Conservation (phyloP, 2,888 invertebrate genomes). For the Drosophila anomelani region DNA sequence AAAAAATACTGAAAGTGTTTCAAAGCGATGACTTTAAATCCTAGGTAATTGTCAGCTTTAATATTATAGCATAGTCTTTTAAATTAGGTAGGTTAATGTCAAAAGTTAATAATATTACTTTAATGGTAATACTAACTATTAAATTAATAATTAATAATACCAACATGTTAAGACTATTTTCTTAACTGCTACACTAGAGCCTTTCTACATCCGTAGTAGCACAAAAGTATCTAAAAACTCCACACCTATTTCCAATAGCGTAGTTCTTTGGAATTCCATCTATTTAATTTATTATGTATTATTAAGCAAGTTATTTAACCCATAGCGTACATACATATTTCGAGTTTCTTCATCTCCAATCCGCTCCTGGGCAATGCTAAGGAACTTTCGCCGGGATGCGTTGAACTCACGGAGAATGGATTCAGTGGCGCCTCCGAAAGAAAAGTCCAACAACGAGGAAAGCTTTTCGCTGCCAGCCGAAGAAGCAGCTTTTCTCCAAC, state of each 20-base stretch:
- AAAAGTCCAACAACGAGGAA: constrained; percentile 24
- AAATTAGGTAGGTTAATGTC: too few relatives aligned
- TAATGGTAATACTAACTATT: background rate
- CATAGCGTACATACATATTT: too few relatives aligned
- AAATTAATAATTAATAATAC: background rate
- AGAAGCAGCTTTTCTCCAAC: constrained; percentile 59
- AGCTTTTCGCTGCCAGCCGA: constrained; percentile 52
- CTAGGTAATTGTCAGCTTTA: too few relatives aligned
- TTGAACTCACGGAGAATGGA: constrained; percentile 54
- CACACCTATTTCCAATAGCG: background rate
- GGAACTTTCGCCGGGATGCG: constrained; percentile 61
- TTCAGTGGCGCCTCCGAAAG: constrained; percentile 4
- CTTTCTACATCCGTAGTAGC: background rate
- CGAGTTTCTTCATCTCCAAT: constrained; percentile 2
- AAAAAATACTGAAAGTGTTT: too few relatives aligned
- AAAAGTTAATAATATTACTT: too few relatives aligned
- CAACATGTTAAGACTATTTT: background rate
- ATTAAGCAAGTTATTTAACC: background rate
- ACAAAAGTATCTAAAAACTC: background rate
- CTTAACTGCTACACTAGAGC: background rate
- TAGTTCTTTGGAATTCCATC: background rate
- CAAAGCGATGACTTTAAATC: too few relatives aligned
- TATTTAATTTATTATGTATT: background rate
- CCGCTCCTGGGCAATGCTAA: constrained; percentile 45
- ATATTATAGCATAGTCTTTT: background rate